A percentile compares a stretch with the other conserved stretches of the same genome.
phyloP scores from a whole-genome alignment of 1,140 invertebrate genomes.

The Tetragonula clypearis region DNA sequence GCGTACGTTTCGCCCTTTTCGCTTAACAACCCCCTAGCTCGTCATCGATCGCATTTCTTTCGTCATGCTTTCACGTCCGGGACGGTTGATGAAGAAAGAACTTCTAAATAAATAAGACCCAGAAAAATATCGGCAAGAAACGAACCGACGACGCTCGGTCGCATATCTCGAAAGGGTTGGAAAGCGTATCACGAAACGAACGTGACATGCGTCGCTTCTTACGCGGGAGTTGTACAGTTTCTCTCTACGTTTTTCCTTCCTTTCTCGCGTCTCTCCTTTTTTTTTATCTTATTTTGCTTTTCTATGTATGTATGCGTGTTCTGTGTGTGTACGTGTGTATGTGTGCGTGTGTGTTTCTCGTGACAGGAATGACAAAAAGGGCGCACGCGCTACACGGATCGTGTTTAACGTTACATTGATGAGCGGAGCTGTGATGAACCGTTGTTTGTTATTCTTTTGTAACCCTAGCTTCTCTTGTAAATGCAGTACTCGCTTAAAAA shows the following conservation, averaged over 20 bases:
- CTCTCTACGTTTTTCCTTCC: neutral
- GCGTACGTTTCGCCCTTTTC: neutral
- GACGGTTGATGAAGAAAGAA: conserved; percentile 34
- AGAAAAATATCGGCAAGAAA: conserved; percentile 35
- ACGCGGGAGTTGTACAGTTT: conserved; percentile 1
- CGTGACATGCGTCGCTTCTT: conserved; percentile 3
- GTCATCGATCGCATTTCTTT: conserved; percentile 14
- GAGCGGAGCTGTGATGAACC: conserved; percentile 57
- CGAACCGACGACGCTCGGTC: conserved; percentile 6
- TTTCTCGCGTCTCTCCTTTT: neutral
- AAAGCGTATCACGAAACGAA: conserved; percentile 11
- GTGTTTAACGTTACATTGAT: conserved; percentile 46
- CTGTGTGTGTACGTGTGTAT: neutral
- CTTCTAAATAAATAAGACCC: conserved; percentile 26
- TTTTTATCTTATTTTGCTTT: neutral
- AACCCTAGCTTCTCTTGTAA: conserved; percentile 68
- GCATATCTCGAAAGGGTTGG: neutral
- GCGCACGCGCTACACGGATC: conserved; percentile 50
- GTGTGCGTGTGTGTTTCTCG: conserved; percentile 22
- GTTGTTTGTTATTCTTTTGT: conserved; percentile 29
- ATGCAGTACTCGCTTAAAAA: conserved; percentile 59
- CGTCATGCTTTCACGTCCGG: conserved; percentile 25
- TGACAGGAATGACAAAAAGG: conserved; percentile 48
- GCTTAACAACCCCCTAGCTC: neutral
- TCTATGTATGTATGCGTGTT: neutral